Evolutionary conservation across 2,888 invertebrate genomes (phyloP), one percentile per base, ranked within the genome.

Genomic region (Macrosoma leucophasiata): DNA sequence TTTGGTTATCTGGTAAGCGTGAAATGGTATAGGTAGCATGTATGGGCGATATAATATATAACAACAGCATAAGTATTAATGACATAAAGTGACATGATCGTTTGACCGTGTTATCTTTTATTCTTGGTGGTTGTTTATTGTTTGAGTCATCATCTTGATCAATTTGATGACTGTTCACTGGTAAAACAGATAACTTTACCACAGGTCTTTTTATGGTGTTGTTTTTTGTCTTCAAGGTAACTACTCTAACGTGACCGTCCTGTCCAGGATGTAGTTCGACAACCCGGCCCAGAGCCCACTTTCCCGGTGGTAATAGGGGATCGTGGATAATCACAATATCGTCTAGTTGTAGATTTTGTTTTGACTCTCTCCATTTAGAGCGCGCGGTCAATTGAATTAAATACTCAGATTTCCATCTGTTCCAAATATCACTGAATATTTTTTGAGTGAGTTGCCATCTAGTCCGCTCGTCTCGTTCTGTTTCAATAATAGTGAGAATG

Each of bases 371-470:
- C 23, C 30, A 30, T 17, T 30, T 23, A 13, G 23, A 23, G 1
- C 30, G 22, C 12, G 30, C 30, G 7, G 30, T 14, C 4, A 30
- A n/a, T 15, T 30, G 30, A 30, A 9, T 12, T 8, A 30, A 13
- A 12, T 23, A 30, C 15, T 30, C 30, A 7, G 8, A 3, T 15
- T 19, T 11, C 30, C 30, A 30, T 17, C 23, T 14, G 14, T 23
- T 10, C 30, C 30, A 23, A 9, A 30, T 13, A 15, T 30, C 30
- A 5, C 22, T 10, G 7, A 22, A 12, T 10, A 42, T 29, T 13
- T 36, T 35, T 10, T 25, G 22, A 2, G 27, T 27, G 3, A 38
- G 20, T 12, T 32, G 22, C 41, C 41, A 42, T 15, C 38, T 26
- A 9, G 42, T 39, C 11, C 33, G 22, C n/a, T 17, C 14, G 18